These are phyloP conservation scores for Romanogobio albipinnatus DNA, from an alignment of 2,113 vertebrate species.

Conservation along the genomic window DNA sequence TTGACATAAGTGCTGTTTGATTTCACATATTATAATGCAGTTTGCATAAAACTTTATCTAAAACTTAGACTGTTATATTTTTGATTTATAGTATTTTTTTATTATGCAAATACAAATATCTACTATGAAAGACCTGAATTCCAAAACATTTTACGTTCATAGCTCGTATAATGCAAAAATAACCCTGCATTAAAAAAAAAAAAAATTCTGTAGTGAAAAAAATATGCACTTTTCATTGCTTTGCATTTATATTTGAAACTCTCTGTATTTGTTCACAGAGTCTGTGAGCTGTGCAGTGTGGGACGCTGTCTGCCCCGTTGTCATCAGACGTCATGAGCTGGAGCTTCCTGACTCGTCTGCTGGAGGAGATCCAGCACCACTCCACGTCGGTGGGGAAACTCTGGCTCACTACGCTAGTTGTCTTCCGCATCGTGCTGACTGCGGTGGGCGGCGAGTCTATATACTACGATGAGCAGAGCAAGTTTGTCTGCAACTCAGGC, in stretches of 20 bases:
- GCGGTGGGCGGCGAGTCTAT: slow-evolving; percentile 97
- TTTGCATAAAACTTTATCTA: no score
- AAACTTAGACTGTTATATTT: background rate
- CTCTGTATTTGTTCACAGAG: slow-evolving; percentile 65
- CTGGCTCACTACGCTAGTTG: slow-evolving; percentile 95
- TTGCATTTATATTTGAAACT: background rate
- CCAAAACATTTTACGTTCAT: background rate
- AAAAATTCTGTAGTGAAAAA: no score
- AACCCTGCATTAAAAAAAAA: no score
- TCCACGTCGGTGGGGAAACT: slow-evolving; percentile 99
- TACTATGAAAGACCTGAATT: background rate
- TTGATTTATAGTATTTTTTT: background rate
- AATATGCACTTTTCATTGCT: background rate
- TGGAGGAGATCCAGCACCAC: slow-evolving; percentile 99
- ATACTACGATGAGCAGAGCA: slow-evolving; percentile 98
- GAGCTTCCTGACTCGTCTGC: slow-evolving; percentile 97
- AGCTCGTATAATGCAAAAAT: background rate
- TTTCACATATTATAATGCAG: no score
- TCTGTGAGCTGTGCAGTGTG: slow-evolving; percentile 79
- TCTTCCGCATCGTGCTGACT: slow-evolving; percentile 96
- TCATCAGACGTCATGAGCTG: slow-evolving; percentile 93
- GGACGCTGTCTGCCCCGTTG: slow-evolving; percentile 80
- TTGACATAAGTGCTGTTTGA: no score
- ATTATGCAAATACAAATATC: background rate
- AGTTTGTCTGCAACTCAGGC: slow-evolving; percentile 97